A percentile compares a stretch with the other conserved stretches of the same genome.
These are phyloP conservation scores for Cydia amplana DNA, from an alignment of 1,140 invertebrate species.

Conservation along the genomic window DNA sequence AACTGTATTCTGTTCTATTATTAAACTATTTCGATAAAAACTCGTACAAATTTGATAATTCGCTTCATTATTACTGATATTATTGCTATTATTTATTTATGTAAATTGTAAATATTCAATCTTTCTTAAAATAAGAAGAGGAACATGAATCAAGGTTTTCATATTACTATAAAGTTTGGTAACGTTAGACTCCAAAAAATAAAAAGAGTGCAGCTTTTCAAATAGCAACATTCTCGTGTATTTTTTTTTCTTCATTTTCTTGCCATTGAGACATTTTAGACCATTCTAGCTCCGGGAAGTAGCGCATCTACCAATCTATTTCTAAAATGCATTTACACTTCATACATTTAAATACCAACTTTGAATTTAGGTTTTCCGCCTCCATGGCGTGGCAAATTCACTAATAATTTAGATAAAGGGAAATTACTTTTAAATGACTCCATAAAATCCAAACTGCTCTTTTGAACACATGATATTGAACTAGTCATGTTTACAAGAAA, in stretches of 20 bases:
- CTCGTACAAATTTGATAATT: slow-evolving; percentile 78
- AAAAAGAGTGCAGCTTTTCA: slow-evolving; percentile 79
- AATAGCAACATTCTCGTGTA: slow-evolving; percentile 76
- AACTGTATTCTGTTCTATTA: slow-evolving; percentile 76
- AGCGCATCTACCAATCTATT: slow-evolving; percentile 78
- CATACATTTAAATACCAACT: slow-evolving; percentile 46
- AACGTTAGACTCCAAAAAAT: slow-evolving; percentile 72
- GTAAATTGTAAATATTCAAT: slow-evolving; percentile 80
- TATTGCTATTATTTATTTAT: slow-evolving; percentile 78
- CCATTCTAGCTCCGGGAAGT: slow-evolving; percentile 66
- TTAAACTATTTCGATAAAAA: slow-evolving; percentile 79
- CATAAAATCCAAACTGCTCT: neutral
- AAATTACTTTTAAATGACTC: slow-evolving; percentile 46
- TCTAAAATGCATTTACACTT: slow-evolving; percentile 64
- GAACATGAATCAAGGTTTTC: slow-evolving; percentile 79
- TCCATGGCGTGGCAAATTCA: slow-evolving; percentile 45
- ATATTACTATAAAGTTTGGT: slow-evolving; percentile 78
- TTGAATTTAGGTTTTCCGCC: slow-evolving; percentile 43
- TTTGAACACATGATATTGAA: slow-evolving; percentile 7
- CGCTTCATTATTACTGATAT: slow-evolving; percentile 73
- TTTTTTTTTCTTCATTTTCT: slow-evolving; percentile 47
- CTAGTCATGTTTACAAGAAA: neutral
- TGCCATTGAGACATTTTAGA: slow-evolving; percentile 53
- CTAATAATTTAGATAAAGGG: slow-evolving; percentile 54
- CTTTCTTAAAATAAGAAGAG: slow-evolving; percentile 81